These are phyloP conservation scores for Acanthacorydalis orientalis DNA, from an alignment of 2,888 invertebrate genomes.

Conservation along the genomic window DNA sequence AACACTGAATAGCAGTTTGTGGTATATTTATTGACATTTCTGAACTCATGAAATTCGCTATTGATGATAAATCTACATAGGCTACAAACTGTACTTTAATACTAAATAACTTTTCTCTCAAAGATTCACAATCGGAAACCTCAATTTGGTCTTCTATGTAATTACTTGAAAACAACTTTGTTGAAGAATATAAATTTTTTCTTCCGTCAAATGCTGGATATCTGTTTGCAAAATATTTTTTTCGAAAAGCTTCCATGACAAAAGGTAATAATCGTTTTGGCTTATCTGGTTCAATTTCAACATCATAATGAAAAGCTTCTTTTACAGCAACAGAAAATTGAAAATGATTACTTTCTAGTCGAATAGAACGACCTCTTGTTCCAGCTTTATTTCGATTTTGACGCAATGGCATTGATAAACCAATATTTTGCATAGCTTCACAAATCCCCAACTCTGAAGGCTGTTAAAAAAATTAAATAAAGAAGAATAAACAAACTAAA, in stretches of 20 bases:
- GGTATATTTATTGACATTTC: constrained; percentile 29
- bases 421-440: constrained; percentile 5
- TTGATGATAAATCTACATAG: constrained; percentile 31
- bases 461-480: too few species aligned
- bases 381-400: constrained; percentile 16
- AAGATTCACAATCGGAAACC: constrained; percentile 13
- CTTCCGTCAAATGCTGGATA: constrained; percentile 57
- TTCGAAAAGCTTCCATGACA: constrained; percentile 22
- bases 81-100: constrained; percentile 37
- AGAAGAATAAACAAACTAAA: too few species aligned
- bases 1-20: constrained; percentile 51
- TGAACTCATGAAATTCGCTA: constrained; percentile 24
- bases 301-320: constrained; percentile 63
- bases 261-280: constrained; percentile 43
- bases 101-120: constrained; percentile 22
- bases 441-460: constrained; percentile 1
- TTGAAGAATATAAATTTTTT: constrained; percentile 44
- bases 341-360: constrained; percentile 47
- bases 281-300: constrained; percentile 47
- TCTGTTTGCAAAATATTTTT: constrained; percentile 24
- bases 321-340: constrained; percentile 29
- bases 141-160: constrained; percentile 19
- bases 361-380: constrained; percentile 25
- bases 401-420: constrained; percentile 15
- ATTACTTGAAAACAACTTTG: constrained; percentile 25